Evolutionary conservation across 92 coral and sea anemone species (phyloP), one percentile per base, ranked within the genome.

Genomic region (Siderastrea siderea): DNA sequence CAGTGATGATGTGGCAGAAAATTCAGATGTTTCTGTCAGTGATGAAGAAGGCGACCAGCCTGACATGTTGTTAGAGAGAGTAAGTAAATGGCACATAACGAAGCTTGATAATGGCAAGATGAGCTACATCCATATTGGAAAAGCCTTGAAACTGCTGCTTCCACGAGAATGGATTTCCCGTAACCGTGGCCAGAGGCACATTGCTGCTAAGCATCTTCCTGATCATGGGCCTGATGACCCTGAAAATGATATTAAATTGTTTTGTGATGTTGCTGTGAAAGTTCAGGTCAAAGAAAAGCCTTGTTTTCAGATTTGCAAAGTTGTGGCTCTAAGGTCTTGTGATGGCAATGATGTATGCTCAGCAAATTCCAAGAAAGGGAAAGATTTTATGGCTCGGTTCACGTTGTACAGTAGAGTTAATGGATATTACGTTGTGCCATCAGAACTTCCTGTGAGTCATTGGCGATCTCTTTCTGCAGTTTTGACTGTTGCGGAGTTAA

Each of bases 91-190:
- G 89, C 57, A 63, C 62, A 76, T 77, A 2, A 63, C 43, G 1
- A 85, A 47, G 17, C 44, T 63, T 19, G 69, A 47, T 1, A 85
- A 85, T 13, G 82, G 83, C 16, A 14, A 76, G 1, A 16, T 85
- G 13, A 61, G 43, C 5, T 55, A 70, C 12, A 74, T 85, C 7
- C 89, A 85, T 48, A 19, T 75, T 16, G 62, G 45, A 17, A 74
- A 49, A 45, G 89, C 82, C 7, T 7, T 84, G 52, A 85, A 85
- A 70, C 60, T 85, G 3, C 47, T 85, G 81, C 83, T 85, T 85
- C 89, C 89, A 0, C 49, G 83, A 47, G 89, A 85, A 45, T 85
- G 66, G 62, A 76, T 71, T 1, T 61, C 73, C 14, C 86, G 86
- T 19, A 73, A 72, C 72, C 86, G 86, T 49, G 53, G 19, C 0